phyloP scores from a whole-genome alignment of 2,888 invertebrate species.

The Athripsodes cinereus region DNA sequence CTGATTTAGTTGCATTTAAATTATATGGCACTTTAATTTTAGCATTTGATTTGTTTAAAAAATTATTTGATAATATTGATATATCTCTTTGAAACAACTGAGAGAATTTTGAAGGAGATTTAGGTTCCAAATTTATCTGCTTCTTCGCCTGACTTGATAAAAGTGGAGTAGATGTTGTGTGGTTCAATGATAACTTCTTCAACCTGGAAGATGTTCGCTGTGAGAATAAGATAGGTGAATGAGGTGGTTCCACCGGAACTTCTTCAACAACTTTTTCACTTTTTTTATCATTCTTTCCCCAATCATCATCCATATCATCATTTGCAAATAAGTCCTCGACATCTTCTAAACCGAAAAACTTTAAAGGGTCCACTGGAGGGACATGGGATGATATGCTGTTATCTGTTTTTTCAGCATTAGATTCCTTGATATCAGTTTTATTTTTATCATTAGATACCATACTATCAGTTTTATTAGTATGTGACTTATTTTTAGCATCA shows the following conservation, averaged over 20 bases:
- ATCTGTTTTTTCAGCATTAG: too few species aligned
- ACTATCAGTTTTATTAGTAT: too few species aligned
- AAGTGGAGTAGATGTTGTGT: neutral
- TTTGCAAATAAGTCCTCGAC: slow-evolving; percentile 46
- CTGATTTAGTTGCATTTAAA: neutral
- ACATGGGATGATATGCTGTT: neutral
- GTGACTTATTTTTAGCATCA: neutral
- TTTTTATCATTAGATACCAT: too few species aligned
- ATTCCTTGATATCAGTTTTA: too few species aligned
- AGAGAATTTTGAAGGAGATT: neutral
- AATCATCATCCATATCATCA: slow-evolving; percentile 14
- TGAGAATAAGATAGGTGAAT: slow-evolving; percentile 16
- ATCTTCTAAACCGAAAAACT: slow-evolving; percentile 43
- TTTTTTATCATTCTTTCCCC: neutral
- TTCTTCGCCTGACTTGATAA: neutral
- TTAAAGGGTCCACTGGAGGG: slow-evolving; percentile 33
- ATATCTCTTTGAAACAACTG: neutral
- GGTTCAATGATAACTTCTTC: neutral
- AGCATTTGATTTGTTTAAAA: neutral
- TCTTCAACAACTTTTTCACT: neutral
- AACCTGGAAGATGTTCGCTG: slow-evolving; percentile 2
- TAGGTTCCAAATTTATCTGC: neutral
- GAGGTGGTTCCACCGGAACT: neutral
- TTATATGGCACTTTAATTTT: neutral
- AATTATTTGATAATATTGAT: neutral